A percentile compares a stretch with the other conserved stretches of the same genome.
Conservation (phyloP, 2,113 vertebrate species). For the Cavia aperea region DNA sequence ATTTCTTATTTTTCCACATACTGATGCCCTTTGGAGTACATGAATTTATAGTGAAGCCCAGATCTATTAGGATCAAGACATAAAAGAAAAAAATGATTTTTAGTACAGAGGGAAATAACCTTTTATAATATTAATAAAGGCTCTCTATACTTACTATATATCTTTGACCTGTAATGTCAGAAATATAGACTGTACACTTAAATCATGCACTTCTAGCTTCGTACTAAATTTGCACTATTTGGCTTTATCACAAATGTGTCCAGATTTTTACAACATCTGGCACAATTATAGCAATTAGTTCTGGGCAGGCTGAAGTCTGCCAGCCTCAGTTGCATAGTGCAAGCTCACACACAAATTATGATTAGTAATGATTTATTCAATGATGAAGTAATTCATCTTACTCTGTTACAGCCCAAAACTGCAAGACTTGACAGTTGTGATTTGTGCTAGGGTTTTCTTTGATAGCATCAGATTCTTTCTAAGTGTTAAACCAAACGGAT, state of each 20-base stretch:
- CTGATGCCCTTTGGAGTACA: conserved; percentile 59
- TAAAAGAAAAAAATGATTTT: conserved; percentile 59
- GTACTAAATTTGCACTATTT: conserved; percentile 56
- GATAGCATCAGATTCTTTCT: conserved; percentile 57
- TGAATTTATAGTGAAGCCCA: conserved; percentile 65
- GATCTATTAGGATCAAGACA: conserved; percentile 58
- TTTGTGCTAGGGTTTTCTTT: conserved; percentile 58
- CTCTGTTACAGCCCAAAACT: conserved; percentile 65
- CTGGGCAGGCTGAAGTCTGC: conserved; percentile 68
- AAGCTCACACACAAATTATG: conserved; percentile 71
- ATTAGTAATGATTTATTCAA: conserved; percentile 76
- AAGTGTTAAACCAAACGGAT: conserved; percentile 49
- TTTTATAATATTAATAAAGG: conserved; percentile 74
- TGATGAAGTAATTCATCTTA: conserved; percentile 74
- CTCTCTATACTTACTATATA: conserved; percentile 66
- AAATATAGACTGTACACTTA: conserved; percentile 70
- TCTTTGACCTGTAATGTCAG: conserved; percentile 70
- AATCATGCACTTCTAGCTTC: conserved; percentile 61
- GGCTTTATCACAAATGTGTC: conserved; percentile 50
- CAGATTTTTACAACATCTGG: conserved; percentile 78
- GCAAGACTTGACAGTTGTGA: conserved; percentile 64
- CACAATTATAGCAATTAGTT: conserved; percentile 77
- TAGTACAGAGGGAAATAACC: conserved; percentile 64
- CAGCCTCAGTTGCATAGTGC: conserved; percentile 66
- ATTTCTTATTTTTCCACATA: conserved; percentile 42